Evolutionary conservation across 2,113 vertebrate genomes (phyloP).

Genomic region (Halichoerus grypus): DNA sequence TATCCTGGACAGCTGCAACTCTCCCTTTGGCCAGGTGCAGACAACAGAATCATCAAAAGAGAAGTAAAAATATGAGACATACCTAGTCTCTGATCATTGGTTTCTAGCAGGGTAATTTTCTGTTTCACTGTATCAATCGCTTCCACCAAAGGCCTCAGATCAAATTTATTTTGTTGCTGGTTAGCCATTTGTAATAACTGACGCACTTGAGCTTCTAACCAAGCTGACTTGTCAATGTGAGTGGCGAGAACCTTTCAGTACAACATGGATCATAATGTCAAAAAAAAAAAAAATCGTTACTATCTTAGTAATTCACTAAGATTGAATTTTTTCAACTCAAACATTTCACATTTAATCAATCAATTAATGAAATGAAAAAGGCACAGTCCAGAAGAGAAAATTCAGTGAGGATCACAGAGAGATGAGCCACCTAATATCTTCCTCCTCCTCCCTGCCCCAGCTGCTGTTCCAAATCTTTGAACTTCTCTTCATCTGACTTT

Average conservation of each 20-base stretch:
- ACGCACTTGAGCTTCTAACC: conserved; percentile 88
- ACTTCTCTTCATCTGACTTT: neutral
- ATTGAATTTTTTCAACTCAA: conserved; percentile 12
- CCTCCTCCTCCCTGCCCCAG: fast-evolving
- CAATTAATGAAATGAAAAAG: conserved; percentile 8
- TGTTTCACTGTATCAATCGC: conserved; percentile 86
- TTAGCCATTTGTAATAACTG: conserved; percentile 87
- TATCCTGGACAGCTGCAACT: neutral
- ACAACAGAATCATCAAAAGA: neutral
- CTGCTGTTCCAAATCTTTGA: neutral
- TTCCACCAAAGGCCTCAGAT: conserved; percentile 86
- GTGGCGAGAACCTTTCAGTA: conserved; percentile 86
- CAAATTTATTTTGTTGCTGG: conserved; percentile 86
- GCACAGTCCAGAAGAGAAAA: neutral
- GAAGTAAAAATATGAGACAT: conserved; percentile 57
- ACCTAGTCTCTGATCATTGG: conserved; percentile 88
- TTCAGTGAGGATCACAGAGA: neutral
- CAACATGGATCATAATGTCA: conserved; percentile 40
- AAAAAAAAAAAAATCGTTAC: neutral
- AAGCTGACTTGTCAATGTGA: conserved; percentile 88
- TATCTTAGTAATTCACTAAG: neutral
- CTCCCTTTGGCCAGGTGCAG: neutral
- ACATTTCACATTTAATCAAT: conserved; percentile 34
- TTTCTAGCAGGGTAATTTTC: conserved; percentile 88
- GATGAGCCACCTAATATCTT: neutral